Conservation (phyloP, 2,888 invertebrate species). For the Miltochrista miniata region DNA sequence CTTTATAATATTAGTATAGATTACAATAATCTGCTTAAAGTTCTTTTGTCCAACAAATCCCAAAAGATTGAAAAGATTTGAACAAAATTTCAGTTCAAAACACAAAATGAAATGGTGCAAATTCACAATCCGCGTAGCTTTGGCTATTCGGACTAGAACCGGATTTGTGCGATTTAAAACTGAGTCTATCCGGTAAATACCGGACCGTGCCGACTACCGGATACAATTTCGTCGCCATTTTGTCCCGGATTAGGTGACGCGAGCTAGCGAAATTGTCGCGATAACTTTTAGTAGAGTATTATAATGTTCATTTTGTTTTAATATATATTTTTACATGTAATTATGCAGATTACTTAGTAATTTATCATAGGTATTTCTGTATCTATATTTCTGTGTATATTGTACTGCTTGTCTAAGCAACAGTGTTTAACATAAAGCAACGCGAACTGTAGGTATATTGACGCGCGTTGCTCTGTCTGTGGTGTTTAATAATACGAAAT, state of each 20-base stretch:
- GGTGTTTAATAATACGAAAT: too few species aligned
- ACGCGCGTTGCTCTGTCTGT: too few species aligned
- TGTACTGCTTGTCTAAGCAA: too few species aligned
- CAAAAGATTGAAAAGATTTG: constrained; percentile 2
- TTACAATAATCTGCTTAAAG: not conserved
- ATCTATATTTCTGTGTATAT: too few species aligned
- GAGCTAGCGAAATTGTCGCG: constrained; percentile 31
- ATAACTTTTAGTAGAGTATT: constrained; percentile 43
- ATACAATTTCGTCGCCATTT: constrained; percentile 48
- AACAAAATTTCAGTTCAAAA: constrained; percentile 12
- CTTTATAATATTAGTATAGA: too few species aligned
- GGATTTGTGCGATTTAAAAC: constrained; percentile 51
- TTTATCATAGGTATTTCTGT: too few species aligned
- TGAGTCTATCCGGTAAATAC: constrained; percentile 52
- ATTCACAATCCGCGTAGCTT: constrained; percentile 45
- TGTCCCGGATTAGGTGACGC: constrained; percentile 47
- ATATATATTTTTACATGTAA: constrained; percentile 11
- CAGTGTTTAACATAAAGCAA: too few species aligned
- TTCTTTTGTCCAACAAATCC: constrained; percentile 5
- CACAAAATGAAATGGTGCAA: constrained; percentile 29
- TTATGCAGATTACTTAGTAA: not conserved
- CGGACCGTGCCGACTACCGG: constrained; percentile 39
- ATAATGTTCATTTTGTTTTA: constrained; percentile 32
- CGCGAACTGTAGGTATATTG: too few species aligned
- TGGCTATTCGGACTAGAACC: constrained; percentile 30